Evolutionary conservation across 2,888 invertebrate species (phyloP).

Genomic region (Stegana nigrithorax): DNA sequence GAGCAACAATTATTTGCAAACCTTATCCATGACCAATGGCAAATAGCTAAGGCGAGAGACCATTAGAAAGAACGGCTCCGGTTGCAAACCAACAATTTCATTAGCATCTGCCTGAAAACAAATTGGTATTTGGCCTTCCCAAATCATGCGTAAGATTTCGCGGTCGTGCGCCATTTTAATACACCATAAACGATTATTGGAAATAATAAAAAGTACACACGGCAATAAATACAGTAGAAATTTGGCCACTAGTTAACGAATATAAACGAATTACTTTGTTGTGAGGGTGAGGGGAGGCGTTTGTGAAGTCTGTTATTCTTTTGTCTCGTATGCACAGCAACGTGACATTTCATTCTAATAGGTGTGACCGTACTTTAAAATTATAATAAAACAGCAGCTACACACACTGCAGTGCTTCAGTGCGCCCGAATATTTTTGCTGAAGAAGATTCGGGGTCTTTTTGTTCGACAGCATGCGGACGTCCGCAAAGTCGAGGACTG

Average conservation of each 20-base stretch:
- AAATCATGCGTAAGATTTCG: constrained; percentile 92
- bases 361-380: no score
- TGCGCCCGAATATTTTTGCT: no score
- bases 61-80: constrained; percentile 94
- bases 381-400: no score
- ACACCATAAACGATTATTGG: not conserved
- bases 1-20: constrained; percentile 62
- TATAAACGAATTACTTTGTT: not conserved
- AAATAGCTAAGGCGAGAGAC: constrained; percentile 94
- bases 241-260: not conserved
- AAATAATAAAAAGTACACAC: no score
- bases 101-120: constrained; percentile 90
- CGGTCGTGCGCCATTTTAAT: constrained; percentile 89
- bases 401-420: no score
- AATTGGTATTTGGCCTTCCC: constrained; percentile 95
- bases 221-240: no score
- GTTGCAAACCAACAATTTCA: constrained; percentile 89
- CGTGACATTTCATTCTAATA: no score
- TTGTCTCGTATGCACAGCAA: not conserved
- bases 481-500: no score
- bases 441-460: no score
- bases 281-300: no score
- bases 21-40: constrained; percentile 95
- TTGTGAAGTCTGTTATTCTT: not conserved
- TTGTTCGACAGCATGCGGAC: no score